Percentiles rank a stretch among this genome's conserved stretches.
phyloP scores from a whole-genome alignment of 2,113 vertebrate genomes.

The Scopus umbretta region DNA sequence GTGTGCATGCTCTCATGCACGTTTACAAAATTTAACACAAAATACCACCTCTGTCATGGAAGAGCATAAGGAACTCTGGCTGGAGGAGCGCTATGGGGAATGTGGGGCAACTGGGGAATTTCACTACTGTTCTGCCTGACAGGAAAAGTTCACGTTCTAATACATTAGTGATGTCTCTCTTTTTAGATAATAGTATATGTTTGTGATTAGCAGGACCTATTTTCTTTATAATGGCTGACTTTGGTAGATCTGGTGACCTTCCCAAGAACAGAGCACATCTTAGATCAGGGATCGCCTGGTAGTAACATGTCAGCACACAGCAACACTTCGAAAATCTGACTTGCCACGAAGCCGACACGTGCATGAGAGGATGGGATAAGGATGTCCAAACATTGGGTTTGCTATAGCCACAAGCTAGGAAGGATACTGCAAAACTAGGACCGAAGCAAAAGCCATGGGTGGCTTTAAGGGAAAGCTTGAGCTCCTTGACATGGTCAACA shows the following conservation, averaged over 20 bases:
- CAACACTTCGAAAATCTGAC: neutral
- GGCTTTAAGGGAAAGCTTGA: neutral
- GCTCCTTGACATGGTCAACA: neutral
- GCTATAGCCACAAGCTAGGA: neutral
- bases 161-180: neutral
- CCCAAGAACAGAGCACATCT: neutral
- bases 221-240: neutral
- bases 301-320: neutral
- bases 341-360: rapidly evolving
- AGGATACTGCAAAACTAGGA: neutral
- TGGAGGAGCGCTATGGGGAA: neutral
- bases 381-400: neutral
- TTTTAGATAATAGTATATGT: neutral
- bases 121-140: neutral
- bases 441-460: neutral
- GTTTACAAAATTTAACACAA: neutral
- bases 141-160: neutral
- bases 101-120: neutral
- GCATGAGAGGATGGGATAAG: neutral
- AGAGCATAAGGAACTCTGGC: neutral
- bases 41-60: neutral
- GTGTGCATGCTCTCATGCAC: neutral
- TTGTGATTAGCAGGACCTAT: neutral
- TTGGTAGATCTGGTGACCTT: neutral
- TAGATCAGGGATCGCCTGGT: neutral